Conservation (phyloP, 2,797 vertebrate species). For the Amazona finschi region DNA sequence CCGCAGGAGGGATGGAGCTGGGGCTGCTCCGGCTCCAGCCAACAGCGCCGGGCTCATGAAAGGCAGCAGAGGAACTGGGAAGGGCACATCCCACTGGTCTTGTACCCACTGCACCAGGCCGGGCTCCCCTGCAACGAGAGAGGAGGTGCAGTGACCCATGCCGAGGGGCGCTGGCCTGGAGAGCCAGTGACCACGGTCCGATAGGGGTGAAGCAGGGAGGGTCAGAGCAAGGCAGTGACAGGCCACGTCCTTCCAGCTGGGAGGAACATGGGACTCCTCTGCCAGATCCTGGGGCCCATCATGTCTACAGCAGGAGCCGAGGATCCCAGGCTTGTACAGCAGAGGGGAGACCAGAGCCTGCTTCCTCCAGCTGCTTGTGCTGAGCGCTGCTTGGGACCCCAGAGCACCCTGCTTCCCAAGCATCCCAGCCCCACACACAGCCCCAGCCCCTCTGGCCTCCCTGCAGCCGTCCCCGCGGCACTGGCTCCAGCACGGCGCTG, state of each 20-base stretch:
- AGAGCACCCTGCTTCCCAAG: background rate
- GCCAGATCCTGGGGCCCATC: background rate
- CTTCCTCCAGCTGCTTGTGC: background rate
- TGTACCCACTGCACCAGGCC: background rate
- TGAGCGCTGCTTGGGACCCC: background rate
- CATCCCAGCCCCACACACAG: background rate
- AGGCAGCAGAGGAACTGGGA: background rate
- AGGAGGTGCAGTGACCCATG: background rate
- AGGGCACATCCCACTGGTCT: background rate
- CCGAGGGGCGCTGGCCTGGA: background rate
- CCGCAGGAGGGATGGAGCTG: background rate
- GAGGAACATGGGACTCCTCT: background rate
- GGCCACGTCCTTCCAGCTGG: background rate
- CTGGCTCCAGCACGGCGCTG: background rate
- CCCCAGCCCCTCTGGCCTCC: background rate
- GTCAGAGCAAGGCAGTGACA: background rate
- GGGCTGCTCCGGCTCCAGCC: background rate
- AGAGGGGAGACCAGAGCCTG: background rate
- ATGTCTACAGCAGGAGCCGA: background rate
- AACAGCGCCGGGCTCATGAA: background rate
- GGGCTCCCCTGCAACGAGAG: no score
- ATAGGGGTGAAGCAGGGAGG: background rate
- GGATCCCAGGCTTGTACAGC: background rate
- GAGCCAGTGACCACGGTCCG: rapidly evolving
- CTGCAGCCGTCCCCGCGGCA: background rate